Percentiles rank a stretch among this genome's conserved stretches.
Conservation (phyloP, 2,797 vertebrate species). For the Tragelaphus eurycerus region DNA sequence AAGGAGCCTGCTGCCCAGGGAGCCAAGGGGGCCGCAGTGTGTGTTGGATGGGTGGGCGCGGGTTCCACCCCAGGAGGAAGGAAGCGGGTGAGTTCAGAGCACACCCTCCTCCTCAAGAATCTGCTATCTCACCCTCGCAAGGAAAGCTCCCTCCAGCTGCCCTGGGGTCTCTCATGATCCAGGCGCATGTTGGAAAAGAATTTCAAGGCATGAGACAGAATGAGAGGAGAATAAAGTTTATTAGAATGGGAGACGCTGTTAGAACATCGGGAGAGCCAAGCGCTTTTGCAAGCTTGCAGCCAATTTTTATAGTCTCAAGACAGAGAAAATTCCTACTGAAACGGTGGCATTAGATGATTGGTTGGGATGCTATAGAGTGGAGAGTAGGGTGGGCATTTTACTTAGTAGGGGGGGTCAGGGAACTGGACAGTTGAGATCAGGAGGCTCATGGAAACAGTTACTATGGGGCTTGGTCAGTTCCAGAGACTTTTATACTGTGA, state of each 20-base stretch:
- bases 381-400: neutral
- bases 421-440: neutral
- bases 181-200: neutral
- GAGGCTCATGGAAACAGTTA: neutral
- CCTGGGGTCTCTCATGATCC: neutral
- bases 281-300: neutral
- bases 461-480: neutral
- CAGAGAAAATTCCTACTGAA: neutral
- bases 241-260: neutral
- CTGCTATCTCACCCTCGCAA: neutral
- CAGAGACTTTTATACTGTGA: neutral
- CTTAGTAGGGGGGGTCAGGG: neutral
- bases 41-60: too few relatives aligned
- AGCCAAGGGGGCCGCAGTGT: fast-evolving
- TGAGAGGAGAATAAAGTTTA: neutral
- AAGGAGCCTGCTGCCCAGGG: neutral
- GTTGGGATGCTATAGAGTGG: neutral
- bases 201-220: neutral
- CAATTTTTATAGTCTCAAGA: neutral
- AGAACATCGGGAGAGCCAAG: neutral
- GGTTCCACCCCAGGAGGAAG: neutral
- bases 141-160: neutral
- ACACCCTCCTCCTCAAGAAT: neutral
- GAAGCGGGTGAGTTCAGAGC: neutral
- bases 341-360: neutral